A percentile compares a stretch with the other conserved stretches of the same genome.
These are phyloP conservation scores for Panorpa germanica DNA, from an alignment of 2,888 invertebrate species.

Conservation along the genomic window DNA sequence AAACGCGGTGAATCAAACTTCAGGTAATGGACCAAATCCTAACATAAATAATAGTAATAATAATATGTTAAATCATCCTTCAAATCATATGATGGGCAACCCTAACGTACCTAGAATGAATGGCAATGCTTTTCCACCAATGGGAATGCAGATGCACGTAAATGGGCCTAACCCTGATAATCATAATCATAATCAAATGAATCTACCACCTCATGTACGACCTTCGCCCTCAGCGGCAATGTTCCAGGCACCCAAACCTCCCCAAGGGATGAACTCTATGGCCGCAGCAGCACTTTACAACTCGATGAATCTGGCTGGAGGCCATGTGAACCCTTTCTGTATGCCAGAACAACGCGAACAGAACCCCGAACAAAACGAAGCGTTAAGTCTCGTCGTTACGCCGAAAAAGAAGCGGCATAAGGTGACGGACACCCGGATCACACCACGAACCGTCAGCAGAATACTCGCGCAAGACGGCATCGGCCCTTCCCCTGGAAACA, in stretches of 20 bases:
- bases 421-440: constrained; percentile 87
- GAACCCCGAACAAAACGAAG: constrained; percentile 81
- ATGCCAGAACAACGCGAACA: constrained; percentile 38
- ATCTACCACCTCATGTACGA: constrained; percentile 40
- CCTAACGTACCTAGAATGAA: constrained; percentile 40
- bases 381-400: constrained; percentile 83
- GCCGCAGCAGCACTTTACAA: constrained; percentile 43
- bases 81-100: constrained; percentile 3
- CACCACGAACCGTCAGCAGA: constrained; percentile 75
- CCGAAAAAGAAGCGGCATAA: constrained; percentile 95
- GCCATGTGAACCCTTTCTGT: constrained; percentile 32
- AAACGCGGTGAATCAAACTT: constrained; percentile 21
- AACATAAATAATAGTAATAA: constrained; percentile 15
- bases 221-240: constrained; percentile 49
- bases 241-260: constrained; percentile 74
- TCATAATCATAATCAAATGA: constrained; percentile 36
- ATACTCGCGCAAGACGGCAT: constrained; percentile 68
- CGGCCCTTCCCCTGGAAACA: constrained; percentile 41
- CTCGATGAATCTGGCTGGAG: constrained; percentile 36
- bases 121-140: constrained; percentile 31
- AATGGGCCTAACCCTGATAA: constrained; percentile 19
- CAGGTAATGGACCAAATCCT: constrained; percentile 23
- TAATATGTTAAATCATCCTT: constrained; percentile 3
- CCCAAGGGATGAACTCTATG: constrained; percentile 34
- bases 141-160: constrained; percentile 30